phyloP scores from a whole-genome alignment of 1,140 invertebrate genomes.

The Lepidurus packardi region DNA sequence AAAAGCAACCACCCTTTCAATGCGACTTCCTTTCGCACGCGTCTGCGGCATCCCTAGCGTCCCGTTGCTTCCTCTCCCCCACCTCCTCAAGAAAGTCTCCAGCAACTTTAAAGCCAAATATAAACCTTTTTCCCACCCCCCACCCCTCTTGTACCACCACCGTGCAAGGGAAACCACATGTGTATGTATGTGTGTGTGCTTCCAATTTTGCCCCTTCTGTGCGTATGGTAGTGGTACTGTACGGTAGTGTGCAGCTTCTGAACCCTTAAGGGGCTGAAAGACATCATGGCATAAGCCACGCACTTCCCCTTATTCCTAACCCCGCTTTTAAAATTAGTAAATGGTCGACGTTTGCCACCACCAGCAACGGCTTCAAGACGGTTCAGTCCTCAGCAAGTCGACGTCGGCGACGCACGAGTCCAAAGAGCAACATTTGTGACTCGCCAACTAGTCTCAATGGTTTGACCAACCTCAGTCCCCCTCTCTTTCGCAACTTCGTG shows the following conservation, averaged over 20 bases:
- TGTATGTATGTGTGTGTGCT: not conserved
- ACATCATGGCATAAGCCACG: constrained; percentile 1
- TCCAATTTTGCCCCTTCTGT: constrained; percentile 18
- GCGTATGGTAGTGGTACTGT: not conserved
- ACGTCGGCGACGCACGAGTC: constrained; percentile 3
- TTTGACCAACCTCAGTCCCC: not conserved
- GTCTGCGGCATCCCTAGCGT: constrained; percentile 10
- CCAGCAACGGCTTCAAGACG: not conserved
- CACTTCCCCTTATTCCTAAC: constrained; percentile 8
- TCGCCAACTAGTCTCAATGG: not conserved
- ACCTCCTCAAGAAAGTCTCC: not conserved
- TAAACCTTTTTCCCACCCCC: constrained; percentile 1
- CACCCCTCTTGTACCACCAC: constrained; percentile 4
- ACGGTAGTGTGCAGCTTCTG: not conserved
- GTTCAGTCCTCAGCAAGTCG: constrained; percentile 10
- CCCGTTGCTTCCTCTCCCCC: constrained; percentile 13
- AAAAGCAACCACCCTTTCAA: constrained; percentile 16
- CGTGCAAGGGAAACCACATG: constrained; percentile 11
- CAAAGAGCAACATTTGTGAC: not conserved
- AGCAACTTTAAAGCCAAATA: constrained; percentile 16
- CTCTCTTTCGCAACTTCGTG: not conserved
- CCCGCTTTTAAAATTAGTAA: constrained; percentile 12
- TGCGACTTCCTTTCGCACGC: constrained; percentile 13
- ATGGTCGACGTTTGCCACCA: constrained; percentile 16
- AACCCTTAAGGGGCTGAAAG: not conserved